Evolutionary conservation across 2,797 vertebrate species (phyloP).

Genomic region (Ataeniobius toweri): DNA sequence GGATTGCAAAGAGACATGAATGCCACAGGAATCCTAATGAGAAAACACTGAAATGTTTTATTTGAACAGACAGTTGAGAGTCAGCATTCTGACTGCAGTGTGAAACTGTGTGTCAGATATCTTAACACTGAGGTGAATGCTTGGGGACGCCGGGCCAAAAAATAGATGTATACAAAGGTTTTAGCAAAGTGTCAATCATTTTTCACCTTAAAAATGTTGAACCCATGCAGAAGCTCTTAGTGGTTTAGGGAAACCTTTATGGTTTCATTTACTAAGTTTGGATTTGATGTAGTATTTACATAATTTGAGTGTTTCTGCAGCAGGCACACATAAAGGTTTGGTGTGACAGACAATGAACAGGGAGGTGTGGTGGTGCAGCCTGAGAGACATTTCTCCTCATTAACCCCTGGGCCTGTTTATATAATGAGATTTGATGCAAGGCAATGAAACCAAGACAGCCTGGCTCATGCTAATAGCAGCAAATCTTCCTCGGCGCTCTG

Average conservation of each 20-base stretch:
- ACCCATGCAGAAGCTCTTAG: too few species aligned
- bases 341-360: slow-evolving; percentile 10
- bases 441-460: slow-evolving; percentile 45
- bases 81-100: background rate
- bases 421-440: slow-evolving; percentile 58
- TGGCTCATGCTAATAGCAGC: slow-evolving; percentile 52
- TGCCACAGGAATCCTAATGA: too few species aligned
- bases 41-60: background rate
- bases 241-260: too few species aligned
- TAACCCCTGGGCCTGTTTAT: slow-evolving; percentile 58
- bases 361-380: slow-evolving; percentile 26
- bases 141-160: background rate
- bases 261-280: too few species aligned
- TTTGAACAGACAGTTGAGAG: background rate
- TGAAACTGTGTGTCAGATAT: background rate
- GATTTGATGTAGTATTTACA: background rate
- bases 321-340: slow-evolving; percentile 1
- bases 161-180: too few species aligned
- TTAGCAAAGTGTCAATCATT: too few species aligned
- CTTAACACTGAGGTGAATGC: background rate
- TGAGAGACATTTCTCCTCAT: slow-evolving; percentile 46
- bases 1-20: too few species aligned
- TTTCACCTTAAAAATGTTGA: too few species aligned
- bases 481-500: slow-evolving; percentile 43
- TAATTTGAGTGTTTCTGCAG: background rate